phyloP scores from a whole-genome alignment of 2,888 invertebrate genomes.

The Ophioninae sp. region DNA sequence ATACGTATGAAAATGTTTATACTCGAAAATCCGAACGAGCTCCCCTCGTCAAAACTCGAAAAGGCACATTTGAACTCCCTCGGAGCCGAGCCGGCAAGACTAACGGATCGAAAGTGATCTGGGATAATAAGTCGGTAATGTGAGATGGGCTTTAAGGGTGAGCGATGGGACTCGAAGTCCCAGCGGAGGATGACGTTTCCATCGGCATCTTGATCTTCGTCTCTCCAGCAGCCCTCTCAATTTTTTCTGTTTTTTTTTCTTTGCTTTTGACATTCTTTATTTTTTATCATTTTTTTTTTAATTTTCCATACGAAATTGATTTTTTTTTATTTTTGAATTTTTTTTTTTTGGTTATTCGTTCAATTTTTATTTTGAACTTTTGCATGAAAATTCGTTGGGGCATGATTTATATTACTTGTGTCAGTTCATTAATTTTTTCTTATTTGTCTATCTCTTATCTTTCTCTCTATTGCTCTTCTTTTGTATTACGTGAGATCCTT shows the following conservation, averaged over 20 bases:
- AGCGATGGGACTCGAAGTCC: conserved; percentile 6
- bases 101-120: conserved; percentile 53
- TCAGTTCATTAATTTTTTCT: no score
- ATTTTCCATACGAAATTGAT: no score
- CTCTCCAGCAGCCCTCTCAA: background rate
- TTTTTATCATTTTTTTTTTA: background rate
- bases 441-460: no score
- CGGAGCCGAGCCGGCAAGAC: conserved; percentile 7
- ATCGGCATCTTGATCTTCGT: conserved; percentile 43
- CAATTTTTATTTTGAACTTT: no score
- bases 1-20: background rate
- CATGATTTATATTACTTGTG: no score
- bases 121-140: conserved; percentile 51
- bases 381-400: no score
- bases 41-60: conserved; percentile 69
- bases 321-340: background rate
- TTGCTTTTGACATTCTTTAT: background rate
- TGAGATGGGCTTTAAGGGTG: conserved; percentile 32
- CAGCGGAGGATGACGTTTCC: conserved; percentile 38
- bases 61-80: conserved; percentile 65
- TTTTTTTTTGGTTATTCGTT: background rate
- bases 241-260: conserved; percentile 2
- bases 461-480: no score
- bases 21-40: conserved; percentile 67
- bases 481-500: no score